These are phyloP conservation scores for Corythoichthys intestinalis DNA, from an alignment of 2,113 vertebrate genomes.

Conservation along the genomic window DNA sequence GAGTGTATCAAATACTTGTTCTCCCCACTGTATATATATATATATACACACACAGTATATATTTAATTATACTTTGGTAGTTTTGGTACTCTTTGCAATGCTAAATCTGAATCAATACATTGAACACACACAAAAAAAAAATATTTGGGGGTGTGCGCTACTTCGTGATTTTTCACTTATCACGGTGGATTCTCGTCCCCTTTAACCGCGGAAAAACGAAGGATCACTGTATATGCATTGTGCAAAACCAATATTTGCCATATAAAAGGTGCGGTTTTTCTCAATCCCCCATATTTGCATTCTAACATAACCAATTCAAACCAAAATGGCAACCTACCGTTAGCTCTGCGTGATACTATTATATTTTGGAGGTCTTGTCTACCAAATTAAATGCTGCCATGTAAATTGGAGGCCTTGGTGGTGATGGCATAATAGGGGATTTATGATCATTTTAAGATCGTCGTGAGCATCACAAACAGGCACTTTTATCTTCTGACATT, in stretches of 20 bases:
- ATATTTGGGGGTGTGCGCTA: too few relatives aligned
- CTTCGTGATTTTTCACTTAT: too few relatives aligned
- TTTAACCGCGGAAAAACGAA: too few relatives aligned
- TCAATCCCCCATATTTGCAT: not conserved
- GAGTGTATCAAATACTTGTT: too few relatives aligned
- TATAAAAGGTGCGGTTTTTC: not conserved
- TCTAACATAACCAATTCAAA: not conserved
- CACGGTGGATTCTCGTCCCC: too few relatives aligned
- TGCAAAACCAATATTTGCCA: not conserved
- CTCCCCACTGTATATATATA: too few relatives aligned
- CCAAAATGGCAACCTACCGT: not conserved
- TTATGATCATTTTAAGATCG: not conserved
- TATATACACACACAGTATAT: too few relatives aligned
- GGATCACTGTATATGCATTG: not conserved
- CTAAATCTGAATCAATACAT: too few relatives aligned
- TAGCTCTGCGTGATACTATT: not conserved
- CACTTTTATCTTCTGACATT: not conserved
- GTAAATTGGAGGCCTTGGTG: not conserved
- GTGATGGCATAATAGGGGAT: not conserved
- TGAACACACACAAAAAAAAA: too few relatives aligned
- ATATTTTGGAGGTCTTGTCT: not conserved
- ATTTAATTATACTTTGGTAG: too few relatives aligned
- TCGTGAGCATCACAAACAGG: not conserved
- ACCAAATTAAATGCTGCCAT: not conserved
- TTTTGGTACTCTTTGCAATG: too few relatives aligned